A percentile compares a stretch with the other conserved stretches of the same genome.
Evolutionary conservation across 2,113 vertebrate species (phyloP).

Genomic region (Ptilonorhynchus violaceus): DNA sequence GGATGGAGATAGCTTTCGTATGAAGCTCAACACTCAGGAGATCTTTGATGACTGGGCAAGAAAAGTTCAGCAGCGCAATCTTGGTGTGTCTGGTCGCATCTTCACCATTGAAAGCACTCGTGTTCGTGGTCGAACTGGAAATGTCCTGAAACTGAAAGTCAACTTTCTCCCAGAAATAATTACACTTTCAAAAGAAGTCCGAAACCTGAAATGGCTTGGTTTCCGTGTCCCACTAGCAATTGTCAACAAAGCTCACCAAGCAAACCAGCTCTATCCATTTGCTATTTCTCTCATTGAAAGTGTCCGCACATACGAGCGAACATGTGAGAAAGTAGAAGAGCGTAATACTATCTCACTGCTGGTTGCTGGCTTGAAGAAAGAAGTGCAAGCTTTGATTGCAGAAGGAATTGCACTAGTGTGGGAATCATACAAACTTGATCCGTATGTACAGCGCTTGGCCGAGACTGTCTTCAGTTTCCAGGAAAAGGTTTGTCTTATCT

Average conservation of each 20-base stretch:
- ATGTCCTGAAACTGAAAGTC: conserved; percentile 94
- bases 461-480: conserved; percentile 99
- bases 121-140: conserved; percentile 88
- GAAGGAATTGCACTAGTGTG: conserved; percentile 96
- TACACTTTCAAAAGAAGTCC: conserved; percentile 95
- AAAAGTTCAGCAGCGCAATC: conserved; percentile 97
- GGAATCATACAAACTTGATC: conserved; percentile 98
- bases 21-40: conserved; percentile 98
- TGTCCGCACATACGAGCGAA: conserved; percentile 94
- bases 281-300: conserved; percentile 98
- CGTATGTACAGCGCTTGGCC: conserved; percentile 93
- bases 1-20: conserved; percentile 97
- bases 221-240: conserved; percentile 96
- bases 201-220: conserved; percentile 98
- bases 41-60: conserved; percentile 98
- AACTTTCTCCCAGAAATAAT: conserved; percentile 99
- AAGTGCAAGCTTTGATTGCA: conserved; percentile 92
- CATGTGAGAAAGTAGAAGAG: conserved; percentile 97
- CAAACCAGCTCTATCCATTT: conserved; percentile 97
- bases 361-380: conserved; percentile 95
- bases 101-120: conserved; percentile 96
- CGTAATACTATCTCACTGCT: conserved; percentile 88
- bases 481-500: conserved; percentile 84
- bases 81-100: conserved; percentile 95
- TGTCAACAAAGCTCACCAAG: conserved; percentile 98